Evolutionary conservation across 2,888 invertebrate species (phyloP), one percentile per base, ranked within the genome.

Genomic region (Oxytorus armatus): DNA sequence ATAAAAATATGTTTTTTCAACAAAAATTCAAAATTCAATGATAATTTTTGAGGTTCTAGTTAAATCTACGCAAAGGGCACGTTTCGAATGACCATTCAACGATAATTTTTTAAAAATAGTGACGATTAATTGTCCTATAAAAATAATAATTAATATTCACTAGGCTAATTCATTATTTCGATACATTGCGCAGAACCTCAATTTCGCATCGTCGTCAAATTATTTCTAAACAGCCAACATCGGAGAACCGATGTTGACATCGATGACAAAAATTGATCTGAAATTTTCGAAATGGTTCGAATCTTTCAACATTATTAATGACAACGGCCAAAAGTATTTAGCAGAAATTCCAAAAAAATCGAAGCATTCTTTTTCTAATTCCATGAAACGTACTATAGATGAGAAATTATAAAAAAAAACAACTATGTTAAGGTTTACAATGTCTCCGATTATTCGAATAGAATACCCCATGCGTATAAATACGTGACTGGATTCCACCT

Each of bases 401-500:
- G 10, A 36, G 10, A 8, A 36, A 36, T n/a, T n/a, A 3, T 11
- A 2, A 1, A 47, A 18, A 63, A 42, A 29, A 29, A 29, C 29
- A 29, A 36, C 8, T n/a, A n/a, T 36, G 8, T 4, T 10, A 36
- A 36, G 4, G 3, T 36, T 14, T 23, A 29, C 1, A 18, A 33
- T 11, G 11, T 10, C 5, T 11, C 0, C 10, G 8, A 10, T 44
- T 14, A 21, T 36, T 21, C 36, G 36, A 16, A 14, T n/a, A 14
- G 49, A 66, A 66, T 49, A n/a, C n/a, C 65, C 65, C 14, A 18
- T 78, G 39, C 33, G 51, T 73, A 55, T 55, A 68, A 68, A 74
- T 59, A 73, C 68, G 55, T 39, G 84, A 82, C 84, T 83, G 86
- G 81, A 84, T 87, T 83, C 85, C 85, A 85, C 88, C 87, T 88